Base-by-base conservation (phyloP, 2,888 invertebrate genomes). In the Eristalinus sepulchralis region DNA sequence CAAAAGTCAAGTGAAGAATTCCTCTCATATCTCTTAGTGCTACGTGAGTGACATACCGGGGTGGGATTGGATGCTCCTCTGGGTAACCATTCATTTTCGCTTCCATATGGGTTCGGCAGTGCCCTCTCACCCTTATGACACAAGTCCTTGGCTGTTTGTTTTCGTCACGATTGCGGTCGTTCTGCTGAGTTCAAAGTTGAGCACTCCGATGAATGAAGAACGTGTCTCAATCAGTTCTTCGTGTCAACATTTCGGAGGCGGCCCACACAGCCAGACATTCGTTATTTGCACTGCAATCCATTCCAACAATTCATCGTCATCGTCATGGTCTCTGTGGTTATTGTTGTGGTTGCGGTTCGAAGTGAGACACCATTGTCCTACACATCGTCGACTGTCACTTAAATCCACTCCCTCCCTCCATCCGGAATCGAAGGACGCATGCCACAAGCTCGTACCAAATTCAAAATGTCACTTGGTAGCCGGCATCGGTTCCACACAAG, bases 311-410 rank as follows among this genome's bases (percentile, higher is more conserved):
- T 22, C 34, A 5, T 22, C 62, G 34, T 34, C 20, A 5, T 22
- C 62, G 22, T 34, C 20, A 47, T 47, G 47, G 47, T 47, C 17
- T 6, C 47, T 47, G 47, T 47, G 47, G 47, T 47, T 47, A 47
- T 47, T 47, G 47, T 47, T 47, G 47, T 47, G 47, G 47, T 17
- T 47, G 47, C 17, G 6, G 20, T 33, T 34, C 33, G 33, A 71
- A 66, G 59, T 79, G 27, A 64, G 71, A 33, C 79, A 71, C 70
- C 39, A 77, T 33, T 47, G 47, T 47, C 47, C 47, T 47, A 47
- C 47, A 47, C 47, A 47, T 47, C 47, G 47, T 47, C 47, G 47
- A 47, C 47, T 47, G 47, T 47, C 47, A 47, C 47, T 47, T 47
- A 17, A 47, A 47, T 17, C 8, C 47, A 47, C 47, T 17, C n/a